These are phyloP conservation scores for Muscidifurax raptorellus DNA, from an alignment of 1,140 invertebrate genomes.

Conservation along the genomic window DNA sequence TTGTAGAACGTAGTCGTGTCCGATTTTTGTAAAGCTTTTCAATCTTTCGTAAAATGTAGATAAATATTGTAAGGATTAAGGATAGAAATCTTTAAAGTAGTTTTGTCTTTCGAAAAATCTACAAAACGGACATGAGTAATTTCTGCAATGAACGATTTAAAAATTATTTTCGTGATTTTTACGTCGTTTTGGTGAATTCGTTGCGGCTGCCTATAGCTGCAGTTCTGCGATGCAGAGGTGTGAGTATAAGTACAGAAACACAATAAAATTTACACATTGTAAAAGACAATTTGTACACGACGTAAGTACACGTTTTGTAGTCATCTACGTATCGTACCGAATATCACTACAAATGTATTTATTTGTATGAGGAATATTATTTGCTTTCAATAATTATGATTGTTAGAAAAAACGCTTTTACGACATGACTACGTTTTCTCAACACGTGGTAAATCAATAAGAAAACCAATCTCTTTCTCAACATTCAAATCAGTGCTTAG, in stretches of 20 bases:
- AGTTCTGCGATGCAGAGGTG: constrained; percentile 19
- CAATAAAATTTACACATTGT: background rate
- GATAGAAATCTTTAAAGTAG: background rate
- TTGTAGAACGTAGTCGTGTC: background rate
- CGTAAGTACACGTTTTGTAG: background rate
- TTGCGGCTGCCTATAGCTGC: constrained; percentile 22
- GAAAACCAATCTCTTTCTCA: background rate
- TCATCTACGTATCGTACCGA: background rate
- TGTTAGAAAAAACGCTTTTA: background rate
- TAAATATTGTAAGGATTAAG: background rate
- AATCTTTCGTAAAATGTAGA: background rate
- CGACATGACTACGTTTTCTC: background rate
- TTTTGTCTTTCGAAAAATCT: background rate
- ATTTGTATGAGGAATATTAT: background rate
- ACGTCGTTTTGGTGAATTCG: constrained; percentile 25
- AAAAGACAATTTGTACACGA: background rate
- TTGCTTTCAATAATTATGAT: background rate
- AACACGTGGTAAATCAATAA: background rate
- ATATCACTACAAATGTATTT: background rate
- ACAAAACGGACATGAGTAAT: constrained; percentile 14
- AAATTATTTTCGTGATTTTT: constrained; percentile 29
- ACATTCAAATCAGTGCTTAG: constrained; percentile 13
- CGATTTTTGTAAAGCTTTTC: background rate
- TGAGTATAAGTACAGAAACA: constrained; percentile 8
- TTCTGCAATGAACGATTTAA: constrained; percentile 2